Base-by-base conservation (phyloP, 2,888 invertebrate genomes). In the Odontocolon sp. region DNA sequence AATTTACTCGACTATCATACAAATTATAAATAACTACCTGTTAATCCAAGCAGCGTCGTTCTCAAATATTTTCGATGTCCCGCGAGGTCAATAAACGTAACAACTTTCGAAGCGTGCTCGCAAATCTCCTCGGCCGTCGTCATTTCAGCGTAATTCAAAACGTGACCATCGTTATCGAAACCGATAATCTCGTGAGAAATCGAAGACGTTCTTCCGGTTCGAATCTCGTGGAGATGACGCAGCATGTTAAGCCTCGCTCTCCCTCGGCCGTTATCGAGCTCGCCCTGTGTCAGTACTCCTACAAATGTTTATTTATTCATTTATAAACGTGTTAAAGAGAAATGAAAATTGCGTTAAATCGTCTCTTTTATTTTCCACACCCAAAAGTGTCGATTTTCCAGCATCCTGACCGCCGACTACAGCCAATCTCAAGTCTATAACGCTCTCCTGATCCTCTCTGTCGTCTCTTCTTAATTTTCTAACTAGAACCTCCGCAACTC, bases 151-250 rank as follows among this genome's bases (percentile, higher is more conserved):
- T 95, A 96, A 91, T 98, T 98, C 8, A 98, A 95, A 1, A 97
- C 95, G 87, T 96, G 94, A 0, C 97, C 97, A 92, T 95, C 90
- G 16, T 85, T 93, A 90, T 98, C 97, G 89, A 99, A 99, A 5
- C 99, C 99, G 3, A 99, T 93, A 81, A 99, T 97, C 92, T 99
- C 98, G 88, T 98, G 98, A 80, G 97, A 97, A 85, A 99, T 96
- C 2, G 98, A 98, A 0, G 98, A 98, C 0, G 99, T 99, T 78
- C 98, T 93, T 0, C 99, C 99, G 11, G 95, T 95, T 89, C 96
- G 95, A 67, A 99, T 97, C 90, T 99, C 99, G 90, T 99, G 99
- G 80, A 97, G 92, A 87, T 99, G 96, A 2, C 96, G 91, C 91
- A 99, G 97, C 94, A 99, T 96, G 91, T 99, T 99, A 5, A 99